Evolutionary conservation across 2,797 vertebrate species (phyloP).

Genomic region (Dermochelys coriacea): DNA sequence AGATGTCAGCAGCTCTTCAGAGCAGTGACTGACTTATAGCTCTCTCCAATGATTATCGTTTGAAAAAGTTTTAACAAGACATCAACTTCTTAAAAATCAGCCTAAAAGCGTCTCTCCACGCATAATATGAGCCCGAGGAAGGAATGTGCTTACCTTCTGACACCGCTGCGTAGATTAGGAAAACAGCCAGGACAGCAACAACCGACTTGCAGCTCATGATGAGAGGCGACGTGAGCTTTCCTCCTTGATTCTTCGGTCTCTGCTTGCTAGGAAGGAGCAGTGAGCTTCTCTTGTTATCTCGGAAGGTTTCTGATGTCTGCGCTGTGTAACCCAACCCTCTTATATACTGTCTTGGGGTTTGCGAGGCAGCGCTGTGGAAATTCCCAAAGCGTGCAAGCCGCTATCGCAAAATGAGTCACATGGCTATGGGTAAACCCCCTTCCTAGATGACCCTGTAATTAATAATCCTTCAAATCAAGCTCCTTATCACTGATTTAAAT

Average conservation of each 20-base stretch:
- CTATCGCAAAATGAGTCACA: conserved; percentile 66
- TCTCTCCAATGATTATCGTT: no score
- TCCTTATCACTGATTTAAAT: fast-evolving
- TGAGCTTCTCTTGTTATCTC: neutral
- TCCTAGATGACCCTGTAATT: neutral
- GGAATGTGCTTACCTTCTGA: conserved; percentile 66
- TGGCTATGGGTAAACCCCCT: conserved; percentile 13
- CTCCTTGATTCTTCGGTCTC: neutral
- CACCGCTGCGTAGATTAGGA: conserved; percentile 36
- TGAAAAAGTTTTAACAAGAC: no score
- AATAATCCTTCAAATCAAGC: neutral
- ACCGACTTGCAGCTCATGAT: conserved; percentile 62
- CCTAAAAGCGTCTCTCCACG: neutral
- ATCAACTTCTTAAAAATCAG: neutral
- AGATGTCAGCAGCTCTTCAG: no score
- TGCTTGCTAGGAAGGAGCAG: neutral
- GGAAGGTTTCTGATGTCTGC: neutral
- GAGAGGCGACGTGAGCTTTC: neutral
- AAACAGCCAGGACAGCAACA: conserved; percentile 36
- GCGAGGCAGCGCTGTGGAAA: conserved; percentile 57
- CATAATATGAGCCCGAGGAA: neutral
- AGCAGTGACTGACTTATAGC: no score
- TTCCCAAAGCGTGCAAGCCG: conserved; percentile 57
- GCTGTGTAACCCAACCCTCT: neutral
- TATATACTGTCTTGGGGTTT: conserved; percentile 55